These are phyloP conservation scores for Cyphomyrus plagiostoma DNA, from an alignment of 2,113 vertebrate genomes.

Conservation along the genomic window DNA sequence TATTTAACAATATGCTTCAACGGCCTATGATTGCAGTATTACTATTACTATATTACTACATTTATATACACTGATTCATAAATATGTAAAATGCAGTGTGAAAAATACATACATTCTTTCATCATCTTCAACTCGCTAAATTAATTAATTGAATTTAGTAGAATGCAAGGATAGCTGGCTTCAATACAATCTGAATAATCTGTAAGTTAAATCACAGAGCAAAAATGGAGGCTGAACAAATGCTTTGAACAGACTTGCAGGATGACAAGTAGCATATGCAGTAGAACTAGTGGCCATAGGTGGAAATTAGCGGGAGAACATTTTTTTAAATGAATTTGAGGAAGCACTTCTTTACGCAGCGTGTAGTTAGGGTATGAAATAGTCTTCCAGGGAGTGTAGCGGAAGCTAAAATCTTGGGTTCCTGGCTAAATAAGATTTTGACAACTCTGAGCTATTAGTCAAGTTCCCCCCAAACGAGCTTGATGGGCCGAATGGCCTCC, in stretches of 20 bases:
- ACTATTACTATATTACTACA: background rate
- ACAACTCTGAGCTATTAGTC: no score
- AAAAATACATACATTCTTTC: background rate
- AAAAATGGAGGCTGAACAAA: background rate
- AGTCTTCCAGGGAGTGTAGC: no score
- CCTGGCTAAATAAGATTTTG: no score
- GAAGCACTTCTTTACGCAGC: no score
- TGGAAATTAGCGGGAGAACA: no score
- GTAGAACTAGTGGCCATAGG: no score
- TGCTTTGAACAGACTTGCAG: background rate
- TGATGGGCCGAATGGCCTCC: no score
- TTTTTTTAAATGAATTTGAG: no score
- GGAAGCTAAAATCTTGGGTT: no score
- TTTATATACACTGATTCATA: background rate
- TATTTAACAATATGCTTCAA: background rate
- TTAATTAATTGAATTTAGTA: background rate
- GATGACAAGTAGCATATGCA: background rate
- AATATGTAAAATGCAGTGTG: background rate
- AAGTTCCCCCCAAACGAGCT: no score
- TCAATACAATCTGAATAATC: background rate
- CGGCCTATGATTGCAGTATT: background rate
- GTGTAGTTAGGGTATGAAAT: no score
- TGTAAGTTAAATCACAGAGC: background rate
- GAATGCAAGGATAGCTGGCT: background rate
- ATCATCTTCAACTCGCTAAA: background rate